Conservation (phyloP, 2,113 vertebrate genomes). For the Nestor notabilis region DNA sequence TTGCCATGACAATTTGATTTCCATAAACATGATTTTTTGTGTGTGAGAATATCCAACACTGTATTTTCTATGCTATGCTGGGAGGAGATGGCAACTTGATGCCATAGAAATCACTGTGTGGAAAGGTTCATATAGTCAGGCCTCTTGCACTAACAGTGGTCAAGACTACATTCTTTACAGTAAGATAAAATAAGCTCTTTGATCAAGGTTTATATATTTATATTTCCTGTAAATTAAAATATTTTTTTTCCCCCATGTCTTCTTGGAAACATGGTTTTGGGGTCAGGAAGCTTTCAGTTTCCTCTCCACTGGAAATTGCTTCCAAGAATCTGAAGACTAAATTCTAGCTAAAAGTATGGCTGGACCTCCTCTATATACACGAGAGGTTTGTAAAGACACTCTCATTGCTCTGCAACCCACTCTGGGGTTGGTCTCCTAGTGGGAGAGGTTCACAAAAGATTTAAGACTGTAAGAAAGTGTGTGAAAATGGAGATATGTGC, state of each 20-base stretch:
- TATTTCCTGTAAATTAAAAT: background rate
- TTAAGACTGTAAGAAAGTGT: background rate
- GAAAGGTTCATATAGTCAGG: background rate
- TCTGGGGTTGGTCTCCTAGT: background rate
- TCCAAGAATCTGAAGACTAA: background rate
- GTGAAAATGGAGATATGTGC: background rate
- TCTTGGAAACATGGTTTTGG: background rate
- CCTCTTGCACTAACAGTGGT: background rate
- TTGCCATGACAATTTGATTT: conserved; percentile 79
- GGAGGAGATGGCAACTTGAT: conserved; percentile 39
- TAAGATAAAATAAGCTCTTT: background rate
- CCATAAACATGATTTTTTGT: conserved; percentile 76
- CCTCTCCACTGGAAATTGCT: background rate
- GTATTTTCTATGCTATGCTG: conserved; percentile 2
- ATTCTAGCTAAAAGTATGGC: background rate
- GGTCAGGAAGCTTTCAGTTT: background rate
- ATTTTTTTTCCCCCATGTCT: background rate
- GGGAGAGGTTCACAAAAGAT: background rate
- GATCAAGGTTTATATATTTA: background rate
- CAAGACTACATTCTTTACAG: background rate
- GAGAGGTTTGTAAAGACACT: background rate
- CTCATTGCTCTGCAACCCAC: background rate
- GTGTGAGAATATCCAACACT: conserved; percentile 41
- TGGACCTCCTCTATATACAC: background rate
- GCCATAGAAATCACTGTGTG: background rate